phyloP scores from a whole-genome alignment of 2,113 vertebrate genomes.

The Orthonyx spaldingii region DNA sequence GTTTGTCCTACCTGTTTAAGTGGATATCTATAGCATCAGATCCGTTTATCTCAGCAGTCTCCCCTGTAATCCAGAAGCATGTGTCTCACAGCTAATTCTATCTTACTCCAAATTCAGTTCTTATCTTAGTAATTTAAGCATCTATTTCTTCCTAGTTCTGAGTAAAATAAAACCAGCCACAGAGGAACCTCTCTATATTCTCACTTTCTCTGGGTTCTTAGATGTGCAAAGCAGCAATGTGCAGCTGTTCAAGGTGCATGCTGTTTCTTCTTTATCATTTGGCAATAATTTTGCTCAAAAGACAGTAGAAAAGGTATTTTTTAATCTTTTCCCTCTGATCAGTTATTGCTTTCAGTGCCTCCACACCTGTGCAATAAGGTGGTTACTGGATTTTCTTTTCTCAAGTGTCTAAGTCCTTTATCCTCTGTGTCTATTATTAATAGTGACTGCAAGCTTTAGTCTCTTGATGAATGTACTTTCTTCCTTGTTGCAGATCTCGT shows the following conservation, averaged over 20 bases:
- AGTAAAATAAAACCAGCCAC: background rate
- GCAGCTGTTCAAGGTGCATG: background rate
- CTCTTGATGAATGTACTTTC: background rate
- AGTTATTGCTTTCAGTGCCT: background rate
- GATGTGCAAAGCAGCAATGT: background rate
- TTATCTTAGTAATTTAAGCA: background rate
- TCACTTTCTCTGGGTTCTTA: background rate
- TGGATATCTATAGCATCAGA: conserved; percentile 9
- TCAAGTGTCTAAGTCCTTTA: background rate
- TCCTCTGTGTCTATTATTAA: background rate
- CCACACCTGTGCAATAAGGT: background rate
- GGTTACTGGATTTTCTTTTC: background rate
- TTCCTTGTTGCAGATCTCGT: background rate
- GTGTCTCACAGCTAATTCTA: background rate
- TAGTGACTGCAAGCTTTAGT: background rate
- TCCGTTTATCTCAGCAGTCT: background rate
- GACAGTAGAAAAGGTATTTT: background rate
- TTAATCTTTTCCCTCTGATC: background rate
- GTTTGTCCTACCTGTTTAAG: background rate
- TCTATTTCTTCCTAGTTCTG: background rate
- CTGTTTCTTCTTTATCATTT: background rate
- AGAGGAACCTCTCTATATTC: background rate
- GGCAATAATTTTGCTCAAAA: background rate
- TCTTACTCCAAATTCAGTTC: conserved; percentile 27
- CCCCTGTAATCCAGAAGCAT: conserved; percentile 17